A percentile compares a stretch with the other conserved stretches of the same genome.
Evolutionary conservation across 2,888 invertebrate genomes (phyloP).

Genomic region (Caenorhabditis doughertyi): DNA sequence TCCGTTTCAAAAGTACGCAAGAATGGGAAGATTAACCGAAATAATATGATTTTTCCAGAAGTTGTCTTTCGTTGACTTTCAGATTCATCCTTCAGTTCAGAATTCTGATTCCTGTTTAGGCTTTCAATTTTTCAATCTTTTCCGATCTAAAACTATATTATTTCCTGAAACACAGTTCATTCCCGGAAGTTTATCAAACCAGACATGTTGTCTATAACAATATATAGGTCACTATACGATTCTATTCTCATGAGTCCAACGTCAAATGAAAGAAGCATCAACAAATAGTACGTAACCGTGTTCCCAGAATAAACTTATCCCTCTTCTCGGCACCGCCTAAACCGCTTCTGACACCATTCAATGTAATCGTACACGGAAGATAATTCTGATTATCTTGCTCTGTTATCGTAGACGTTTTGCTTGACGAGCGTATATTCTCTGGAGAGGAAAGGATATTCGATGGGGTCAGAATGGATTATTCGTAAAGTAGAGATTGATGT

Average conservation of each 20-base stretch:
- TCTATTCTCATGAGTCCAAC: not conserved
- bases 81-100: too few species aligned
- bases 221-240: conserved; percentile 3
- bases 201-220: too few species aligned
- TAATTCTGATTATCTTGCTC: not conserved
- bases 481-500: conserved; percentile 23
- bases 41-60: too few species aligned
- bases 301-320: conserved; percentile 12
- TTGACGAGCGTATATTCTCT: not conserved
- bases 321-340: not conserved
- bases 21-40: too few species aligned
- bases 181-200: too few species aligned
- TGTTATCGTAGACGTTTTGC: not conserved
- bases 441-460: not conserved
- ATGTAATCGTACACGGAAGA: conserved; percentile 21
- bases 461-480: conserved; percentile 26
- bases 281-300: not conserved
- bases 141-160: too few species aligned
- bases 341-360: conserved; percentile 15
- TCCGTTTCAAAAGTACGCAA: too few species aligned
- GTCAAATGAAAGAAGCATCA: not conserved
- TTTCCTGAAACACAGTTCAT: too few species aligned
- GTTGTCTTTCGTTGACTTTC: too few species aligned
- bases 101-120: too few species aligned
- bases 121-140: too few species aligned